These are phyloP conservation scores for Sebastes cheni DNA, from an alignment of 2,797 vertebrate genomes.

Conservation along the genomic window DNA sequence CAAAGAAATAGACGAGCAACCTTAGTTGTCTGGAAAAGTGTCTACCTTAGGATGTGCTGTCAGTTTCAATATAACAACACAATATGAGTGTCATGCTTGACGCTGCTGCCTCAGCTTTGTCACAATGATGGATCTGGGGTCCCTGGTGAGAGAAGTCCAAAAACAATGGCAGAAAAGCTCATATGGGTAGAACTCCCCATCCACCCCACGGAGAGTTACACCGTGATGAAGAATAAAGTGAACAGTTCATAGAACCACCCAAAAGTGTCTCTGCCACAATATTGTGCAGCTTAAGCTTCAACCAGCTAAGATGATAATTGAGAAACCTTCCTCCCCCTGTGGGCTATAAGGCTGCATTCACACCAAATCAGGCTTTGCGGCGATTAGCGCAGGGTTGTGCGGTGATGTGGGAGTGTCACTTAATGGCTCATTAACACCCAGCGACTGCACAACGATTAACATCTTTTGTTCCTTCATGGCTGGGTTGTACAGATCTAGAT, in stretches of 20 bases:
- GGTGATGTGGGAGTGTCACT: background rate
- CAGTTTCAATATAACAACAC: background rate
- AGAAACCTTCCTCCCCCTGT: background rate
- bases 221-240: background rate
- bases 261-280: background rate
- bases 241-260: background rate
- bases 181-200: background rate
- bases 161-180: background rate
- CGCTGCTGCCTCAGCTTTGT: background rate
- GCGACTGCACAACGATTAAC: rapidly evolving
- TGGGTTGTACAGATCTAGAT: background rate
- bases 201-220: background rate
- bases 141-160: background rate
- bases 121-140: background rate
- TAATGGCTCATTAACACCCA: background rate
- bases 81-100: slow-evolving; percentile 3
- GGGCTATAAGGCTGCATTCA: background rate
- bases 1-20: background rate
- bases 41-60: background rate
- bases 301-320: background rate
- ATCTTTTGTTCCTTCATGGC: background rate
- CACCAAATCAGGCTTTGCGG: background rate
- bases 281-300: background rate
- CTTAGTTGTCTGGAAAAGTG: background rate
- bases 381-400: no score